A percentile compares a stretch with the other conserved stretches of the same genome.
phyloP scores from a whole-genome alignment of 2,113 vertebrate genomes.

The Ctenomys sociabilis region DNA sequence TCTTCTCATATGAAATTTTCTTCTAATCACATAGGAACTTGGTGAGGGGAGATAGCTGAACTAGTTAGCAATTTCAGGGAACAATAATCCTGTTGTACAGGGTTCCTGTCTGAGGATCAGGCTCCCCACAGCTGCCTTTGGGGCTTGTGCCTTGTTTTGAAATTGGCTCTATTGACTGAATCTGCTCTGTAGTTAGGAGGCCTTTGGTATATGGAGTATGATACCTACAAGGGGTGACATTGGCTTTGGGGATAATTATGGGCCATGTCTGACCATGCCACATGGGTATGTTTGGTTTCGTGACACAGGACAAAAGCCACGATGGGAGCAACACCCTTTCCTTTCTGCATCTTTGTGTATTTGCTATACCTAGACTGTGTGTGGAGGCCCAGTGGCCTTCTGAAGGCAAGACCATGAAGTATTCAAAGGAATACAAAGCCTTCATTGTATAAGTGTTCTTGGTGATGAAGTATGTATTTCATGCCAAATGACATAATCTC shows the following conservation, averaged over 20 bases:
- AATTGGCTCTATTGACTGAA: background rate
- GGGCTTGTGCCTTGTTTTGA: slow-evolving; percentile 41
- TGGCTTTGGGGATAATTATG: background rate
- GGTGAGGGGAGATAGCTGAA: background rate
- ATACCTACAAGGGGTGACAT: background rate
- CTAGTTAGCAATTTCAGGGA: background rate
- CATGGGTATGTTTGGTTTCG: background rate
- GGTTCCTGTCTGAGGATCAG: background rate
- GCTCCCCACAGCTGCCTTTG: slow-evolving; percentile 55
- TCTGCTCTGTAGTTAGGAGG: background rate
- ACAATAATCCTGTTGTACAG: background rate
- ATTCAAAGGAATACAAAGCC: background rate
- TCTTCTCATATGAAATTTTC: background rate
- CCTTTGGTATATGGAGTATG: background rate
- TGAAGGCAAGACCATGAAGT: background rate
- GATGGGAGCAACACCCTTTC: background rate
- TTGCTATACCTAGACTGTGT: background rate
- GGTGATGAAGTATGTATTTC: background rate
- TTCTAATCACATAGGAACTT: slow-evolving; percentile 10
- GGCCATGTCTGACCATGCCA: background rate
- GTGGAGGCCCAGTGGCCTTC: slow-evolving; percentile 2
- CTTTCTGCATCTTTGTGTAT: background rate
- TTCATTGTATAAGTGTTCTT: background rate
- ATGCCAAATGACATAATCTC: background rate
- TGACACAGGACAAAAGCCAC: background rate